Conservation (phyloP, 2,113 vertebrate species). For the Heterotis niloticus region DNA sequence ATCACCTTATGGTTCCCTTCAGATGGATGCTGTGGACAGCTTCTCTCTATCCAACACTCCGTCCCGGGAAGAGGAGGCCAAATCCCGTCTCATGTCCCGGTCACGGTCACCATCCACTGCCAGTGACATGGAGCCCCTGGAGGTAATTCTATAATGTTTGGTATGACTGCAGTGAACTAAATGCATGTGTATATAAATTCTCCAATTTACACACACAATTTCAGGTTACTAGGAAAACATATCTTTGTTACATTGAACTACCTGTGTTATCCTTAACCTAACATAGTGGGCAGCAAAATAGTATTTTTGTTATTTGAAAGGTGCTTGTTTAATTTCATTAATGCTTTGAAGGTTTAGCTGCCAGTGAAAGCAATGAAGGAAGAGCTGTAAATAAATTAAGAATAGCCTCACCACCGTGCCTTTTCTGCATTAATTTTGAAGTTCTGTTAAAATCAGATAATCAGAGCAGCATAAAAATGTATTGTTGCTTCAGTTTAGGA, state of each 20-base stretch:
- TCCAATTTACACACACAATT: no score
- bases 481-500: background rate
- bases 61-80: constrained; percentile 78
- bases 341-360: no score
- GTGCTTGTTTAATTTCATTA: no score
- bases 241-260: background rate
- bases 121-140: constrained; percentile 83
- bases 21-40: constrained; percentile 88
- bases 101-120: constrained; percentile 83
- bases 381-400: no score
- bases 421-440: no score
- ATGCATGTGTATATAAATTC: no score
- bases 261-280: background rate
- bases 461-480: background rate
- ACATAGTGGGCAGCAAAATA: no score
- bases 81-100: constrained; percentile 76
- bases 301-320: no score
- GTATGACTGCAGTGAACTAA: no score
- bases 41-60: constrained; percentile 84
- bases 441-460: background rate
- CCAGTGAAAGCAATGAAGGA: no score
- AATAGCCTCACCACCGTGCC: no score
- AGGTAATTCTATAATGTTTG: constrained; percentile 60
- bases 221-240: no score
- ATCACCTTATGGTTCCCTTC: constrained; percentile 28